These are phyloP conservation scores for Acheta domesticus DNA, from an alignment of 2,888 invertebrate genomes.

Conservation along the genomic window DNA sequence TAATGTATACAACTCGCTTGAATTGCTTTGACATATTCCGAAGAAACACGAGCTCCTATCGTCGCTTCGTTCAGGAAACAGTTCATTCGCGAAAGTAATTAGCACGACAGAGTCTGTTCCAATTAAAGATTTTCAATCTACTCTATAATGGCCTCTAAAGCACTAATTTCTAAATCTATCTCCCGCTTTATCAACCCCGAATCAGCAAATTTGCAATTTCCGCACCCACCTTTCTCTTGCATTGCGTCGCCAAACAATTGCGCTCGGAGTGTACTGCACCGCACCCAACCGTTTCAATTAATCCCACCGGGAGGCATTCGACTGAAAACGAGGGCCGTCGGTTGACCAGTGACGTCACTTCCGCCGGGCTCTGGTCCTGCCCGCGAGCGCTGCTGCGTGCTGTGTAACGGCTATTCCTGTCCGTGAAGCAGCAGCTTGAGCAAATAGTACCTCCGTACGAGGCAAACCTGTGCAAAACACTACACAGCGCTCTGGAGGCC, in stretches of 20 bases:
- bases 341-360: slow-evolving; percentile 2
- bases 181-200: no score
- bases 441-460: neutral
- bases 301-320: neutral
- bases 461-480: neutral
- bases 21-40: no score
- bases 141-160: no score
- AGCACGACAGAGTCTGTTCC: no score
- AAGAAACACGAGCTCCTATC: no score
- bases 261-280: neutral
- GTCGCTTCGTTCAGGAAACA: no score
- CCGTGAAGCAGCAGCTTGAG: neutral
- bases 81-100: no score
- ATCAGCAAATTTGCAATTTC: neutral
- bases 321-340: neutral
- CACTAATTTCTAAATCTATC: no score
- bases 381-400: neutral
- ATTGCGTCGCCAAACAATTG: neutral
- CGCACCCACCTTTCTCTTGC: neutral
- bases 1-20: no score
- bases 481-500: neutral
- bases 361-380: neutral
- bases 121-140: no score
- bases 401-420: neutral
- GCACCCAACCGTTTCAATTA: neutral